A percentile compares a stretch with the other conserved stretches of the same genome.
phyloP scores from a whole-genome alignment of 2,888 invertebrate genomes.

The Saturnia pavonia region DNA sequence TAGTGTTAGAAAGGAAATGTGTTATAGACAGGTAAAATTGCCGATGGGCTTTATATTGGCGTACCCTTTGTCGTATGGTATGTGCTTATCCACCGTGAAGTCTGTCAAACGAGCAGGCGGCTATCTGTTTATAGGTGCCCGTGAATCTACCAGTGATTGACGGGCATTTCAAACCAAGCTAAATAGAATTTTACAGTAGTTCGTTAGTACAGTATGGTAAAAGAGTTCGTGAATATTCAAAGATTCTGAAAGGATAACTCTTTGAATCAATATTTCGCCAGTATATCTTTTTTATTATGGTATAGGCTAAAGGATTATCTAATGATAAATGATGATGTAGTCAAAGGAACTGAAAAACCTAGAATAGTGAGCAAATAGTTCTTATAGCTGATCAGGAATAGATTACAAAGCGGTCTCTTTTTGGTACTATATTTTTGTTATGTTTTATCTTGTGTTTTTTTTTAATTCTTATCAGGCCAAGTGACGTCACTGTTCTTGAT shows the following conservation, averaged over 20 bases:
- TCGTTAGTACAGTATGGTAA: slow-evolving; percentile 25
- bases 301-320: not conserved
- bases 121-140: slow-evolving; percentile 61
- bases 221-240: not conserved
- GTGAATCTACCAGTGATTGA: slow-evolving; percentile 51
- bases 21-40: slow-evolving; percentile 55
- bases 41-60: slow-evolving; percentile 46
- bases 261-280: not conserved
- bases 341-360: not conserved
- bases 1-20: slow-evolving; percentile 28
- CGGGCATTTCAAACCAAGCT: slow-evolving; percentile 46
- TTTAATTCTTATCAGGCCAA: no score
- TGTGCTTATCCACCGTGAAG: slow-evolving; percentile 38
- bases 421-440: no score
- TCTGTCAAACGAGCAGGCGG: slow-evolving; percentile 49
- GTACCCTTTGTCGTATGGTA: slow-evolving; percentile 57
- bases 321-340: not conserved
- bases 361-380: no score
- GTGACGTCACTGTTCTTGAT: no score
- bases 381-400: not conserved
- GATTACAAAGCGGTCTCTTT: not conserved
- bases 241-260: not conserved
- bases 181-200: slow-evolving; percentile 52
- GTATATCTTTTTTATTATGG: not conserved
- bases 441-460: no score